Base-by-base conservation (phyloP, 2,797 vertebrate species). In the Sternarchorhynchus goeldii region DNA sequence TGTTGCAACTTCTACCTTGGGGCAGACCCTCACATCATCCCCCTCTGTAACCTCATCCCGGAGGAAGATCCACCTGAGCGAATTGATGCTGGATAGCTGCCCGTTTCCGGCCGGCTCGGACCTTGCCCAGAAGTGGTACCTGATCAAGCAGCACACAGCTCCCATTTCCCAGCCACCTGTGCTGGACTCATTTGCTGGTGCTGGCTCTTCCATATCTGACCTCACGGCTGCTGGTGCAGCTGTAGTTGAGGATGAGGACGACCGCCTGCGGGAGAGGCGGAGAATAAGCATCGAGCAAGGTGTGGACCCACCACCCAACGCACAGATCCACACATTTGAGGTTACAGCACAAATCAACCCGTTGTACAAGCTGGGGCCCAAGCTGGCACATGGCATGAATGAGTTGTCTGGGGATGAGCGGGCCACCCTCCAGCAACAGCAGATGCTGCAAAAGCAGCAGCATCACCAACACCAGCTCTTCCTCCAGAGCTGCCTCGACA, bases 141-240 rank as follows among this genome's bases (percentile, higher is more conserved):
- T 95, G 68, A 95, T 95, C 81, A 95, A 95, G 83, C 94, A 95
- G 82, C 94, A 95, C 91, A 95, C 94, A 0, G 94, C 93, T 17
- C 94, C 94, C 7, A 91, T 95, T 39, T 92, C 90, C 10, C 93
- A 94, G 82, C 86, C 90, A 0, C 90, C 93, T 0, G 53, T 90
- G 25, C 85, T 92, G 0, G 93, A 94, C 45, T 78, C 90, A 0
- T 31, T 89, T 39, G 71, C 67, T 0, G 60, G 66, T 50, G 29
- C 55, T 0, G 62, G 41, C 2, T 63, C 39, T 83, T 85, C 0
- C 77, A 78, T 17, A 82, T 86, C 86, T 1, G 62, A 87, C 5
- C 32, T 88, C 25, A 70, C 82, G 16, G 71, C 85, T 78, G 71
- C 88, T 0, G n/a, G 85, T 0, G 63, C 88, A 0, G 29, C 87